Percentiles rank a stretch among this genome's conserved stretches.
phyloP scores from a whole-genome alignment of 1,140 invertebrate species.

The Asbolus verrucosus region DNA sequence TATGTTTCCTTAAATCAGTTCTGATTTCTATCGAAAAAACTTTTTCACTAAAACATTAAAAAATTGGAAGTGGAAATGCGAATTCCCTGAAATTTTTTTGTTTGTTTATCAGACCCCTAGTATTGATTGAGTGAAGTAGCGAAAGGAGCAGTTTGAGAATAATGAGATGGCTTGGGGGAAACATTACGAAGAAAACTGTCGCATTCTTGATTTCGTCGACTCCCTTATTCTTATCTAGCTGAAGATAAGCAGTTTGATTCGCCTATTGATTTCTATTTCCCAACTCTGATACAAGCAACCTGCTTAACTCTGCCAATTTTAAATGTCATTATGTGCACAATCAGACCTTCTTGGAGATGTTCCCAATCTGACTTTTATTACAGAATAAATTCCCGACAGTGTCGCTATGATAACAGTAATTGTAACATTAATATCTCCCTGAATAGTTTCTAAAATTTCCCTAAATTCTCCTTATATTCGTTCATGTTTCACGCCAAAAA shows the following conservation, averaged over 20 bases:
- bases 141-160: slow-evolving; percentile 46
- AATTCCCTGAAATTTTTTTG: slow-evolving; percentile 4
- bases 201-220: slow-evolving; percentile 48
- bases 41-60: slow-evolving; percentile 23
- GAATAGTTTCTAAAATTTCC: too few relatives aligned
- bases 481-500: too few relatives aligned
- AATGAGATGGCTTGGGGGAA: slow-evolving; percentile 42
- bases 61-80: slow-evolving; percentile 12
- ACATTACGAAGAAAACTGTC: slow-evolving; percentile 47
- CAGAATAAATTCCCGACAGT: too few relatives aligned
- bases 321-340: slow-evolving; percentile 14
- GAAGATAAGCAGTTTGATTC: slow-evolving; percentile 44
- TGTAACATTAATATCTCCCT: too few relatives aligned
- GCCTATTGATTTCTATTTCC: slow-evolving; percentile 48
- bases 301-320: slow-evolving; percentile 9
- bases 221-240: slow-evolving; percentile 49
- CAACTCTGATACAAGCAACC: slow-evolving; percentile 24
- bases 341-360: neutral
- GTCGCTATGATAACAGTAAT: too few relatives aligned
- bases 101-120: slow-evolving; percentile 20
- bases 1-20: slow-evolving; percentile 33
- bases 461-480: too few relatives aligned
- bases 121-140: slow-evolving; percentile 49
- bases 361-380: neutral
- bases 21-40: slow-evolving; percentile 26